Conservation (phyloP, 2,888 invertebrate species). For the Hermaeophaga mercurialis region DNA sequence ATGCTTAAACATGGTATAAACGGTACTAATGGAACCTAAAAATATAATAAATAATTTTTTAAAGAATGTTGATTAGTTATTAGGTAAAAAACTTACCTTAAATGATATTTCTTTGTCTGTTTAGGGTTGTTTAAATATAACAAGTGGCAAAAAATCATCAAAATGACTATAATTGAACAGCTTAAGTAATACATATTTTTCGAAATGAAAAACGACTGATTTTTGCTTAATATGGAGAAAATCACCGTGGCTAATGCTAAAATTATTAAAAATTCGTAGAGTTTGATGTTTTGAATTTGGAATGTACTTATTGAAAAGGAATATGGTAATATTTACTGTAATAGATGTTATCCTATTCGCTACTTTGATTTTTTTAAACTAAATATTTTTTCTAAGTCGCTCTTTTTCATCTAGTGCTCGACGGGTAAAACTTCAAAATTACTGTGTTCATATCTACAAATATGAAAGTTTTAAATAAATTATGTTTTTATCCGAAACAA, state of each 20-base stretch:
- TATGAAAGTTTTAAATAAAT: no score
- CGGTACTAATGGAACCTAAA: conserved; percentile 82
- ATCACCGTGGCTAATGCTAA: conserved; percentile 3
- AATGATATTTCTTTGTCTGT: conserved; percentile 18
- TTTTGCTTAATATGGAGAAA: conserved; percentile 15
- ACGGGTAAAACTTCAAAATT: not conserved
- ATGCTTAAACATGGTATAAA: conserved; percentile 81
- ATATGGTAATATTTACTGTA: conserved; percentile 11
- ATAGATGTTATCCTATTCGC: conserved; percentile 15
- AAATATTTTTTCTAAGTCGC: conserved; percentile 9
- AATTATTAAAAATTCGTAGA: no score
- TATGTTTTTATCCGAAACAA: not conserved
- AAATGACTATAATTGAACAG: conserved; percentile 4
- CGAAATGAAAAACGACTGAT: conserved; percentile 13
- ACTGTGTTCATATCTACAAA: conserved; percentile 11
- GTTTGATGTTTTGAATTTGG: no score
- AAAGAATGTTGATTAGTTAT: no score
- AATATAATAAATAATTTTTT: conserved; percentile 22
- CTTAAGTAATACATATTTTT: conserved; percentile 11
- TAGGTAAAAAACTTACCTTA: conserved; percentile 22
- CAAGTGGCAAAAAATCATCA: no score
- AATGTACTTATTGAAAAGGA: conserved; percentile 20
- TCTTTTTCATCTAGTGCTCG: not conserved
- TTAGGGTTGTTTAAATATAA: conserved; percentile 26
- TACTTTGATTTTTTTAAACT: conserved; percentile 9